Conservation (phyloP, 2,888 invertebrate genomes). For the Acanthococcus lagerstroemiae region DNA sequence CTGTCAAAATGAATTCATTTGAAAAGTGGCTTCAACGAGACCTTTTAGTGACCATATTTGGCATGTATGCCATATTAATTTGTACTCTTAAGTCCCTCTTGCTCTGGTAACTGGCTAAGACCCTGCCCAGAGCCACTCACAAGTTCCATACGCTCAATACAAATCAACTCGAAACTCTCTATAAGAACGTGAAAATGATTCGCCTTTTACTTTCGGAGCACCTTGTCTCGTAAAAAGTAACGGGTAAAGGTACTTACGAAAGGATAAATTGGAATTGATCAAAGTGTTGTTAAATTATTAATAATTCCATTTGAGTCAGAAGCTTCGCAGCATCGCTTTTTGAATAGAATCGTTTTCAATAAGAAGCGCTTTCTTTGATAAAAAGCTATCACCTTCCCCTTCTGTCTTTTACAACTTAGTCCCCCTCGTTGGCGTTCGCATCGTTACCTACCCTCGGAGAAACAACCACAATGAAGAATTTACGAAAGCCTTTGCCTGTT, state of each 20-base stretch:
- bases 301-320: constrained; percentile 27
- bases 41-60: no score
- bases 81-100: no score
- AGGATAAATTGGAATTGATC: constrained; percentile 28
- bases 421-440: neutral
- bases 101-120: no score
- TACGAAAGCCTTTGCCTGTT: neutral
- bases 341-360: constrained; percentile 29
- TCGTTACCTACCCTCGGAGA: neutral
- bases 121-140: no score
- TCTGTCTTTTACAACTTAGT: neutral
- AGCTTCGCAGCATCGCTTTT: constrained; percentile 15
- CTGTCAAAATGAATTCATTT: no score
- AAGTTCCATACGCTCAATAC: no score
- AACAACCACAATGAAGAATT: constrained; percentile 24
- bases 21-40: no score
- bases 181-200: neutral
- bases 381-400: constrained; percentile 19
- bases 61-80: no score
- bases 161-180: no score
- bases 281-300: constrained; percentile 29
- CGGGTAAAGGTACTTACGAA: constrained; percentile 24
- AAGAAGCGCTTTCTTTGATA: constrained; percentile 27
- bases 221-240: constrained; percentile 15
- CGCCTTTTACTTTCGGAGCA: constrained; percentile 2